Evolutionary conservation across 2,797 vertebrate genomes (phyloP).

Genomic region (Phyllotis vaccarum): DNA sequence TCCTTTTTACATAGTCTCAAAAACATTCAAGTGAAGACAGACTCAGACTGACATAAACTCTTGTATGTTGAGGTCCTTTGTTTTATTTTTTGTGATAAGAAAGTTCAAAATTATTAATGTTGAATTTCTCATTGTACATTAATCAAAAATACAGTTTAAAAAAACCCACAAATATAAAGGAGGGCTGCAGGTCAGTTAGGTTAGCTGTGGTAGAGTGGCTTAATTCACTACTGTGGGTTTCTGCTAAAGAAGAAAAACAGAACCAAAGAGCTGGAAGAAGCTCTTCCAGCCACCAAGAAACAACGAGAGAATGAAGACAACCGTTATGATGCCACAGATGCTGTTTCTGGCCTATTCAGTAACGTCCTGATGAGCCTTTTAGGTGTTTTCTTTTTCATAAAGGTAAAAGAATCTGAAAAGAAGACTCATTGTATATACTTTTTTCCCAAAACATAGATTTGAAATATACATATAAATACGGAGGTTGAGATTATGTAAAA

Average conservation of each 20-base stretch:
- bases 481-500: conserved; percentile 84
- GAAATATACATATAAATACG: conserved; percentile 85
- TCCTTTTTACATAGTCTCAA: conserved; percentile 82
- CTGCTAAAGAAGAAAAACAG: no score
- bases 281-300: conserved; percentile 63
- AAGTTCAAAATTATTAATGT: conserved; percentile 80
- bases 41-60: conserved; percentile 65
- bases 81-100: conserved; percentile 82
- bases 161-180: conserved; percentile 41
- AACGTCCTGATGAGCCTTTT: conserved; percentile 37
- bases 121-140: conserved; percentile 86
- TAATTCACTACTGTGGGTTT: conserved; percentile 52
- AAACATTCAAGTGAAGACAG: conserved; percentile 87
- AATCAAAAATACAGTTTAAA: conserved; percentile 80
- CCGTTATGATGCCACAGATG: conserved; percentile 14
- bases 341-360: conserved; percentile 38
- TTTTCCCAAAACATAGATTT: conserved; percentile 89
- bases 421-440: conserved; percentile 63
- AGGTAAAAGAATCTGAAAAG: conserved; percentile 80
- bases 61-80: conserved; percentile 74
- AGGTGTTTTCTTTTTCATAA: conserved; percentile 73
- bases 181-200: conserved; percentile 50
- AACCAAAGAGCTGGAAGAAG: background rate
- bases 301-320: conserved; percentile 1
- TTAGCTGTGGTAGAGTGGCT: conserved; percentile 50